A percentile compares a stretch with the other conserved stretches of the same genome.
Evolutionary conservation across 2,888 invertebrate species (phyloP).

Genomic region (Sialis lutaria): DNA sequence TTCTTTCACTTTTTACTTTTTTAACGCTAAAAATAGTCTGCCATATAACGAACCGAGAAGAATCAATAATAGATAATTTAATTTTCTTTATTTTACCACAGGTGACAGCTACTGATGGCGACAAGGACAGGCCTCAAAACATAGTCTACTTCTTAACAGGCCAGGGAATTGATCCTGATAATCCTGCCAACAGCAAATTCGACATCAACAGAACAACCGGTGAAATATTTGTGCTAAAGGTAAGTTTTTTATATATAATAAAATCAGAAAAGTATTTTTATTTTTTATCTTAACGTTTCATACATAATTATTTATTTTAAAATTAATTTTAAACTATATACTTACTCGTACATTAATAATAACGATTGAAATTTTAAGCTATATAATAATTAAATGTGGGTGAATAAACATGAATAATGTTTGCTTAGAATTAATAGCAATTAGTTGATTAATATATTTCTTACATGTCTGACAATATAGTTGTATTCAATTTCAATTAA

Average conservation of each 20-base stretch:
- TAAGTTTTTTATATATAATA: constrained; percentile 28
- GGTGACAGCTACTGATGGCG: constrained; percentile 93
- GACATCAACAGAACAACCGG: constrained; percentile 92
- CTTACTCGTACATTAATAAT: no score
- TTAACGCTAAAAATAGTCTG: no score
- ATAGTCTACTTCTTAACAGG: constrained; percentile 92
- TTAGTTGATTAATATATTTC: no score
- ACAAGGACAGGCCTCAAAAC: constrained; percentile 85
- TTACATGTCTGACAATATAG: no score
- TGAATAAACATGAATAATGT: no score
- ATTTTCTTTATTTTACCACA: constrained; percentile 22
- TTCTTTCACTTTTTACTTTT: no score
- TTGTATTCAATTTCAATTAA: no score
- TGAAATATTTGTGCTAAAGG: constrained; percentile 89
- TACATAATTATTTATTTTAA: not conserved
- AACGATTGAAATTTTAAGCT: no score
- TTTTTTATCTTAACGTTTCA: not conserved
- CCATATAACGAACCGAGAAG: no score
- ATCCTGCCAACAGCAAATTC: constrained; percentile 89
- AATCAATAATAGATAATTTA: not conserved
- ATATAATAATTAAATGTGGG: no score
- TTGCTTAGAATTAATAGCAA: no score
- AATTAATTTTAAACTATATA: no score
- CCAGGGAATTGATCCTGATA: constrained; percentile 89
- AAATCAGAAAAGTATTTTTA: constrained; percentile 6